phyloP scores from a whole-genome alignment of 2,797 vertebrate species.

The Gymnoscopelus braueri region DNA sequence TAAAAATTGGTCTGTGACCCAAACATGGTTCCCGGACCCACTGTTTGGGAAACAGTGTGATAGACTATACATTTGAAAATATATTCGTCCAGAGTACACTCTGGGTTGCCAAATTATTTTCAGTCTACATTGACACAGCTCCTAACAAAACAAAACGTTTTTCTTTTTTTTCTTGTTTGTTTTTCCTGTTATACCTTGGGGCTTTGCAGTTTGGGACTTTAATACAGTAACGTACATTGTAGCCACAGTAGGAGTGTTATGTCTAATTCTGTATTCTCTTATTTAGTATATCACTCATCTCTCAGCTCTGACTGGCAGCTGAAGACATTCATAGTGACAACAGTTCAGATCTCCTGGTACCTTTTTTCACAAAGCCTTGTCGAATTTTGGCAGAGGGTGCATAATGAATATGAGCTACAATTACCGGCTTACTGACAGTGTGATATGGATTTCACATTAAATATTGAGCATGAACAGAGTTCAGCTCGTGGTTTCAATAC shows the following conservation, averaged over 20 bases:
- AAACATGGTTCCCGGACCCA: no score
- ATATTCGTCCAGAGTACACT: no score
- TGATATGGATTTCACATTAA: slow-evolving; percentile 1
- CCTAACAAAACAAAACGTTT: slow-evolving; percentile 21
- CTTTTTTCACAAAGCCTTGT: slow-evolving; percentile 6
- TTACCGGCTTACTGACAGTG: slow-evolving; percentile 9
- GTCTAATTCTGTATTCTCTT: slow-evolving; percentile 21
- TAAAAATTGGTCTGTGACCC: slow-evolving; percentile 3
- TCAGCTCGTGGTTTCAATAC: no score
- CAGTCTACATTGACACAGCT: slow-evolving; percentile 36
- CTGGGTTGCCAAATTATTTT: slow-evolving; percentile 30
- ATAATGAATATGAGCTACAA: slow-evolving; percentile 13
- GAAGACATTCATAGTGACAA: slow-evolving; percentile 29
- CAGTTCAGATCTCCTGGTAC: slow-evolving; percentile 32
- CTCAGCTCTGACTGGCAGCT: slow-evolving; percentile 54
- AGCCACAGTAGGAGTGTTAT: slow-evolving; percentile 13
- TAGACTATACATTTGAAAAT: slow-evolving; percentile 4
- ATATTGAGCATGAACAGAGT: slow-evolving; percentile 1
- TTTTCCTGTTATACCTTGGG: slow-evolving; percentile 18
- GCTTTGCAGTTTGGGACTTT: slow-evolving; percentile 49
- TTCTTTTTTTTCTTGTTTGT: no score
- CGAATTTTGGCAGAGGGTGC: slow-evolving; percentile 19
- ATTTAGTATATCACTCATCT: slow-evolving; percentile 48
- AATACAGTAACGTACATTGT: slow-evolving; percentile 12
- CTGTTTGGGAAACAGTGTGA: slow-evolving; percentile 26